Evolutionary conservation across 1,140 invertebrate species (phyloP), one percentile per base, ranked within the genome.

Genomic region (Parapsyche elsis): DNA sequence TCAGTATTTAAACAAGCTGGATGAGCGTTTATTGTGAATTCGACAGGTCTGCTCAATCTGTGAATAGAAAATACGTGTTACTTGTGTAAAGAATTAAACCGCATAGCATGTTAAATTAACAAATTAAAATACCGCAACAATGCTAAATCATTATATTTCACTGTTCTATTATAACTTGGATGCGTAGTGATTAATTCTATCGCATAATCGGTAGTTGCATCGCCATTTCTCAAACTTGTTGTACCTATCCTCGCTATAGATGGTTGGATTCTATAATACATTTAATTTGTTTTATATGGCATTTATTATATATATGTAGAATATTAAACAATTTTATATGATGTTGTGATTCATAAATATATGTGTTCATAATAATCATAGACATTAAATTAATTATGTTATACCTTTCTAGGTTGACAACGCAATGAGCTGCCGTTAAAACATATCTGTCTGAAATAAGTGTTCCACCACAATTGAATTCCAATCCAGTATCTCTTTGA

Each of bases 391-490:
- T 70, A 9, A 5, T 9, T 9, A 71, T 38, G 1, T 26, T 71
- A 38, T 38, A 61, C 59, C n/a, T 61, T 19, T 61, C 21, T 21
- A 10, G 2, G 19, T 61, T 71, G 0, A 4, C 1, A 38, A 84
- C 80, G 71, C 87, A 88, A 79, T 88, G 87, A 1, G 86, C 87
- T 12, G 87, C 87, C 9, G 87, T 88, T 10, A 88, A n/a, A 5
- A 87, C 84, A 76, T 82, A 88, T 24, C 59, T 84, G 2, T 81
- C 64, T 0, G 86, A 84, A 53, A 88, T 86, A 0, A 88, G 74
- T 0, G 84, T 82, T 0, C 86, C 87, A n/a, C 86, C 86, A 49
- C 87, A 88, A 10, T 84, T 84, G 26, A 84, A 87, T 2, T 83
- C 76, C 0, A 81, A 30, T 16, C 49, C 76, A 12, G 78, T 79